Evolutionary conservation across 1,140 invertebrate species (phyloP), one percentile per base, ranked within the genome.

Genomic region (Oryzaephilus surinamensis): DNA sequence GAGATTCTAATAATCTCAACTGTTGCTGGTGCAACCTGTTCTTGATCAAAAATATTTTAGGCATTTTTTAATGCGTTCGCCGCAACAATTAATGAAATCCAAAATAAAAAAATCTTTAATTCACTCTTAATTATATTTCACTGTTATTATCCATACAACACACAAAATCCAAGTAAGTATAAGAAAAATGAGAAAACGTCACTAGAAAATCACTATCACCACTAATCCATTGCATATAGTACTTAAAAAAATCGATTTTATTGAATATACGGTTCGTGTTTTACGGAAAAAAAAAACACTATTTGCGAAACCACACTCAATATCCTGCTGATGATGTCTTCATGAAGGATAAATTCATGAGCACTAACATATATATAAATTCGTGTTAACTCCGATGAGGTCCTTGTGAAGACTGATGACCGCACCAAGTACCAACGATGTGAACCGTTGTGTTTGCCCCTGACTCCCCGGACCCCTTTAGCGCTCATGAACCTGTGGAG

Each of bases 11-110:
- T 51, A 88, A 62, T 38, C 79, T 74, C 54, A 83, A 70, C 65
- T 89, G 86, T 73, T 89, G 85, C 75, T 87, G 81, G 49, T 84
- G 82, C 70, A 89, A 69, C 53, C 85, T 74, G 60, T 88, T 85
- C 64, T 88, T 89, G 52, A 89, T 85, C 45, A 86, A 63, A 63
- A 88, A 90, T 61, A 90, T 88, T 70, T 90, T 89, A 67, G 85
- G 85, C 86, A 90, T 90, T 54, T 70, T 74, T 52, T 8, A 3
- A 27, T 4, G n/a, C 7, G 14, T 18, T 11, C 28, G 13, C n/a
- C 21, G 15, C 19, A 33, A 18, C n/a, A n/a, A n/a, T n/a, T n/a
- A n/a, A n/a, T n/a, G n/a, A n/a, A n/a, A n/a, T n/a, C n/a, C n/a
- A n/a, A n/a, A n/a, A n/a, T n/a, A n/a, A n/a, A n/a, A n/a, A n/a